Evolutionary conservation across 2,113 vertebrate genomes (phyloP), one percentile per base, ranked within the genome.

Genomic region (Pluvialis apricaria): DNA sequence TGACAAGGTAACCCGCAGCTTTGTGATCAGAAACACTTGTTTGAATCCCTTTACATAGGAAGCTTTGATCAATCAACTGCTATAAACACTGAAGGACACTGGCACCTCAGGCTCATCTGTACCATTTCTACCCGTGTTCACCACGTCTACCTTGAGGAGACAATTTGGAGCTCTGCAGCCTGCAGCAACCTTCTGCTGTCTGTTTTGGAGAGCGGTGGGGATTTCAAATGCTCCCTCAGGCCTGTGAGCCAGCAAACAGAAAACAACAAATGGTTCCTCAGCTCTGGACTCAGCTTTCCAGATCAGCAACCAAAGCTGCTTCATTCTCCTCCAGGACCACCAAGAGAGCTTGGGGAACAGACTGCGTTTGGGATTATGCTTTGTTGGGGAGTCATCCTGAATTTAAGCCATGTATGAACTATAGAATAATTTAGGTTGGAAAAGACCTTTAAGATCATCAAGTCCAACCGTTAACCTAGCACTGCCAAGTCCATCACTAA

Each of bases 251-350:
- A 82, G 40, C 1, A 13, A 72, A 49, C 21, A 72, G 32, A 52
- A 55, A 64, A 69, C 12, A 40, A 7, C 13, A 42, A 52, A 8
- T 0, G 0, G 26, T 17, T 82, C 44, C 54, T 31, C 7, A 69
- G 38, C 47, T 91, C 45, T 9, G 3, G 55, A 47, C 5, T 12
- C 34, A 62, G 40, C 34, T 54, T 78, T 66, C 47, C 34, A 71
- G 40, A 60, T 7, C 34, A 57, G 36, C 45, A 70, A 34, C 40
- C 4, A 20, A 32, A 75, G 29, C 17, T 42, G 45, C 34, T 80
- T 29, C 45, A 19, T 52, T 62, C 29, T 44, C 60, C 73, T 38
- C 9, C 31, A 66, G 26, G 4, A 4, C 24, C 20, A 42, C 42
- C 31, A 76, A 49, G 45, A 31, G 3, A 76, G 47, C 40, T 9